Percentiles rank a stretch among this genome's conserved stretches.
Evolutionary conservation across 2,113 vertebrate genomes (phyloP).

Genomic region (Formicarius rufipectus): DNA sequence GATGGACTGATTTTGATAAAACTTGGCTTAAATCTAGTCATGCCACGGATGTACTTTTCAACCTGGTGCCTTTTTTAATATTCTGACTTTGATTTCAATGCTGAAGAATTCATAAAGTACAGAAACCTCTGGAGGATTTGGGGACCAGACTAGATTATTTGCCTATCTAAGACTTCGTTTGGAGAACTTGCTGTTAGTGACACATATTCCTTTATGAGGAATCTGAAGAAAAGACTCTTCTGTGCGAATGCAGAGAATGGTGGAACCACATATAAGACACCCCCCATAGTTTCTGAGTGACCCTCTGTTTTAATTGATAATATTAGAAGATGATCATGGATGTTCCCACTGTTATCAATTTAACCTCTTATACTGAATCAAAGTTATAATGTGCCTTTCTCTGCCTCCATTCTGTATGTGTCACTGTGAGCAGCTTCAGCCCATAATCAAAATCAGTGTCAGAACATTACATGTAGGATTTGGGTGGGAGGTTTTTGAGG

Average conservation of each 20-base stretch:
- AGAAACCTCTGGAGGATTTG: not conserved
- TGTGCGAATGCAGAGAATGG: not conserved
- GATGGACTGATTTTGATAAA: not conserved
- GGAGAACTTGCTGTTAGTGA: not conserved
- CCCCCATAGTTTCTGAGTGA: not conserved
- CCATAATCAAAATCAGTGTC: not conserved
- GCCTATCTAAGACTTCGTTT: not conserved
- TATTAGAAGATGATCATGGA: not conserved
- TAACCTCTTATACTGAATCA: not conserved
- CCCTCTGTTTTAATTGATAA: not conserved
- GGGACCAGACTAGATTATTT: slow-evolving; percentile 12
- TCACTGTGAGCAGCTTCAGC: not conserved
- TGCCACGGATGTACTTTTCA: slow-evolving; percentile 19
- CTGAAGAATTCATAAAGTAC: not conserved
- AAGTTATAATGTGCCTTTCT: not conserved
- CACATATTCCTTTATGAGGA: not conserved
- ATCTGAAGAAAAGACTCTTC: not conserved
- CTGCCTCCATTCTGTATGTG: not conserved
- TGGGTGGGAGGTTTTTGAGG: not conserved
- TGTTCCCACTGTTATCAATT: fast-evolving
- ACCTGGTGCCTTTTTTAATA: not conserved
- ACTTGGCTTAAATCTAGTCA: not conserved
- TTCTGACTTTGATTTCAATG: slow-evolving; percentile 26
- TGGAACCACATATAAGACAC: not conserved
- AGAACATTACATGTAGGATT: not conserved